A percentile compares a stretch with the other conserved stretches of the same genome.
Evolutionary conservation across 2,113 vertebrate species (phyloP).

Genomic region (Oreochromis spilurus): DNA sequence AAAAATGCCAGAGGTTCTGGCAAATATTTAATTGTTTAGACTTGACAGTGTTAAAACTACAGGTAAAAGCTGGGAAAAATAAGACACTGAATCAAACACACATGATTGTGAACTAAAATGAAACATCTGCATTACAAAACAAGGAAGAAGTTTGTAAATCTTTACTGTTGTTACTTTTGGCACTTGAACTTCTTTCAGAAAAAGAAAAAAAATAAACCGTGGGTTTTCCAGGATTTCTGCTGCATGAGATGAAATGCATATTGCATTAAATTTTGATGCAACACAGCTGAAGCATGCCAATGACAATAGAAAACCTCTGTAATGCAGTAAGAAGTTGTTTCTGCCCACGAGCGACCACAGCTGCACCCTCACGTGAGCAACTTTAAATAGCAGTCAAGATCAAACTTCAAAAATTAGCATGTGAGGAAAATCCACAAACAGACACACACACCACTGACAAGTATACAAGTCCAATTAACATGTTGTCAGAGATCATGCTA

Average conservation of each 20-base stretch:
- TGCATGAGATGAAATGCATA: background rate
- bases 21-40: no score
- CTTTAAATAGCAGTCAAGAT: background rate
- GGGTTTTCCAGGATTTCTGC: background rate
- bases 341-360: background rate
- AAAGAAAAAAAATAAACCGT: background rate
- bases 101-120: background rate
- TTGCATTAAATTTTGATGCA: background rate
- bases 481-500: constrained; percentile 30
- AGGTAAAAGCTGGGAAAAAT: background rate
- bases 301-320: background rate
- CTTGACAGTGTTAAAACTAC: background rate
- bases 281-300: background rate
- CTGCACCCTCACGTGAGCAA: background rate
- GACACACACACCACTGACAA: background rate
- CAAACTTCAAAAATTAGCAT: background rate
- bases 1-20: no score
- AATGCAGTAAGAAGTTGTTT: background rate
- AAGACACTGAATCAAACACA: background rate
- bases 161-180: background rate
- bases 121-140: background rate
- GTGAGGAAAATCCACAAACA: background rate
- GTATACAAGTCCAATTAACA: constrained; percentile 25
- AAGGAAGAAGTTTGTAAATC: background rate
- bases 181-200: background rate